A percentile compares a stretch with the other conserved stretches of the same genome.
phyloP scores from a whole-genome alignment of 2,113 vertebrate genomes.

The Geococcyx californianus region DNA sequence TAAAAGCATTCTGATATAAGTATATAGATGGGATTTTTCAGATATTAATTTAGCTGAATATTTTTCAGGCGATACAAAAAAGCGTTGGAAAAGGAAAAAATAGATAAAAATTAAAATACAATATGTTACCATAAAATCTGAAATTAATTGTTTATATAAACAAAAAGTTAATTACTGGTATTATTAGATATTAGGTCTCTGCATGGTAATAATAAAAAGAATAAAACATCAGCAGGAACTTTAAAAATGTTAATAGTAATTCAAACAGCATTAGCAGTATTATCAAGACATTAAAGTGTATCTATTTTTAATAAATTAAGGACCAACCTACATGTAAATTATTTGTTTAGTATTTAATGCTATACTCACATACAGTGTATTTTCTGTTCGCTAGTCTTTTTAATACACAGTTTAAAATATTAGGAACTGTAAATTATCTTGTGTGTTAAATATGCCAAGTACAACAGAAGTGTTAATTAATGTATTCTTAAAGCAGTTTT shows the following conservation, averaged over 20 bases:
- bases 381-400: conserved; percentile 48
- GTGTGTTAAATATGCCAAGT: conserved; percentile 67
- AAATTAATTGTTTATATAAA: background rate
- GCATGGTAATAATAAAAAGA: background rate
- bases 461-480: conserved; percentile 74
- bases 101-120: background rate
- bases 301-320: conserved; percentile 25
- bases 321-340: conserved; percentile 1
- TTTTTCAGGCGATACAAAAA: conserved; percentile 7
- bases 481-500: conserved; percentile 69
- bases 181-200: background rate
- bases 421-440: conserved; percentile 72
- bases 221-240: background rate
- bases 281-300: background rate
- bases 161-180: background rate
- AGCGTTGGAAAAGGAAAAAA: background rate
- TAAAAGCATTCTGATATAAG: background rate
- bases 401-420: conserved; percentile 70
- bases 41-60: background rate
- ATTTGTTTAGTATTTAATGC: conserved; percentile 24
- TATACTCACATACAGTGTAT: conserved; percentile 15
- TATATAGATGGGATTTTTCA: background rate
- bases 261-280: background rate
- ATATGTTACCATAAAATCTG: background rate
- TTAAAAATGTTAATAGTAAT: background rate